phyloP scores from a whole-genome alignment of 2,113 vertebrate genomes.

The Struthidea cinerea region DNA sequence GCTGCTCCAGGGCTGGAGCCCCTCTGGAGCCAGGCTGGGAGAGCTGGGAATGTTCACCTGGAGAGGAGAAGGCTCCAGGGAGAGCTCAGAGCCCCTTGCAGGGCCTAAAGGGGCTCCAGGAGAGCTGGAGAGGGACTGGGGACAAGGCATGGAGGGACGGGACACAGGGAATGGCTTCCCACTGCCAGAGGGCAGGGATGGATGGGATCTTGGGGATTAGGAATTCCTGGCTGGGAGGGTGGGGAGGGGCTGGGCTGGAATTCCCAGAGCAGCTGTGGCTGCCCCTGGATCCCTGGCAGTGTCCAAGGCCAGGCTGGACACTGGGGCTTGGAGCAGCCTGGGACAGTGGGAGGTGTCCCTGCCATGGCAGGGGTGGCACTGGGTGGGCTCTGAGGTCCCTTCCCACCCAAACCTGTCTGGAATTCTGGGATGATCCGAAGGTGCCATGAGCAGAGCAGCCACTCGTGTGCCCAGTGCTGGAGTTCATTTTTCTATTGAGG shows the following conservation, averaged over 20 bases:
- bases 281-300: neutral
- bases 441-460: accelerated
- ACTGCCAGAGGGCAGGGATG: accelerated
- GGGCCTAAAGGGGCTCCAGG: neutral
- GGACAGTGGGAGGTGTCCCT: neutral
- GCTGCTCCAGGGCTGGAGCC: neutral
- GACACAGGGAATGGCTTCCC: neutral
- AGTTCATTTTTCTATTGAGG: accelerated
- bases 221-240: neutral
- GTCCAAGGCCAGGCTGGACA: neutral
- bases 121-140: neutral
- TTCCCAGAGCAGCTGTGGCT: neutral
- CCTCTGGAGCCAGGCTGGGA: neutral
- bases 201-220: neutral
- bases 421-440: neutral
- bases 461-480: accelerated
- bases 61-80: neutral
- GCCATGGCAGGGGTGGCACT: neutral
- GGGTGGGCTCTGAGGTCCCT: accelerated
- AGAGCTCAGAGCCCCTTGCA: neutral
- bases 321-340: neutral
- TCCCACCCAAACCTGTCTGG: accelerated
- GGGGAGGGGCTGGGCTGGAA: neutral
- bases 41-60: neutral
- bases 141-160: neutral